phyloP scores from a whole-genome alignment of 2,888 invertebrate genomes.

The Gonocerus acuteangulatus region DNA sequence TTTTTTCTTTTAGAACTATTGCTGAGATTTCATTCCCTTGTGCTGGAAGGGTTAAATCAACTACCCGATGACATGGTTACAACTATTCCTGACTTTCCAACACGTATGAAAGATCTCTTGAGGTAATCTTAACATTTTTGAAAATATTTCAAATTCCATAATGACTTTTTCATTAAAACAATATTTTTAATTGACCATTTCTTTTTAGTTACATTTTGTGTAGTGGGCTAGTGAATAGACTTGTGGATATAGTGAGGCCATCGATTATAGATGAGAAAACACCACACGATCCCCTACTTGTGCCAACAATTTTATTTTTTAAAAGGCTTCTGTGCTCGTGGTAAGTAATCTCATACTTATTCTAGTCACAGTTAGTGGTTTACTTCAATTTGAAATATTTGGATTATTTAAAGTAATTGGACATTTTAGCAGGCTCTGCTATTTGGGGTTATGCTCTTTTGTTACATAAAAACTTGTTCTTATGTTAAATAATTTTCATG shows the following conservation, averaged over 20 bases:
- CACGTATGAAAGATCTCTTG: slow-evolving; percentile 50
- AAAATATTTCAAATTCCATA: too few species aligned
- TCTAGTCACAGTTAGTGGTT: background rate
- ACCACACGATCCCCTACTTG: background rate
- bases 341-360: slow-evolving; percentile 18
- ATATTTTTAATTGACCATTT: background rate
- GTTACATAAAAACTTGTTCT: too few species aligned
- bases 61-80: slow-evolving; percentile 15
- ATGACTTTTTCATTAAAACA: too few species aligned
- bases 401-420: too few species aligned
- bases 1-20: background rate
- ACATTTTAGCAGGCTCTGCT: too few species aligned
- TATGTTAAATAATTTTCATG: too few species aligned
- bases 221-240: slow-evolving; percentile 26
- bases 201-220: slow-evolving; percentile 28
- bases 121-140: too few species aligned
- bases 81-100: slow-evolving; percentile 38
- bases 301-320: slow-evolving; percentile 26
- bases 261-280: slow-evolving; percentile 15
- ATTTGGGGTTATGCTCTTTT: too few species aligned
- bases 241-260: slow-evolving; percentile 15
- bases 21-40: background rate
- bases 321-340: slow-evolving; percentile 17
- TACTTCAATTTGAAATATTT: background rate
- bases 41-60: background rate